Evolutionary conservation across 1,140 invertebrate genomes (phyloP).

Genomic region (Batillaria attramentaria): DNA sequence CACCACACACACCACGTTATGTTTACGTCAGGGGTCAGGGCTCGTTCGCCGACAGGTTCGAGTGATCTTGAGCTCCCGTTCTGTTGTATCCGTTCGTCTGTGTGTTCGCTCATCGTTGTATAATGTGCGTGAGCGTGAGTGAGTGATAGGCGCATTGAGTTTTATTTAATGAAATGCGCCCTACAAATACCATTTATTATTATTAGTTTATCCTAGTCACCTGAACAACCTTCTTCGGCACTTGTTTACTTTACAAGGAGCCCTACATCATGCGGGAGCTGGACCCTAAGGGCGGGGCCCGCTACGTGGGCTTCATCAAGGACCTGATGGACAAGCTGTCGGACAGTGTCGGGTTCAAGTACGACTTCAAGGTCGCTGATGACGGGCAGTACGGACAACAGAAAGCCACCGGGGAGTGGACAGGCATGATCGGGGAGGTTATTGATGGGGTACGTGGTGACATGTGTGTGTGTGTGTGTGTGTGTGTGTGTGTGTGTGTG

Average conservation of each 20-base stretch:
- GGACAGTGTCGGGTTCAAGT: slow-evolving; percentile 35
- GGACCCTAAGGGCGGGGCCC: slow-evolving; percentile 11
- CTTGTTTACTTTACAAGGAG: slow-evolving; percentile 5
- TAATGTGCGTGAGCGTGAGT: too few species aligned
- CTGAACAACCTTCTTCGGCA: not conserved
- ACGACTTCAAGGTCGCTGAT: slow-evolving; percentile 28
- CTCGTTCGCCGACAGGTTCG: too few species aligned
- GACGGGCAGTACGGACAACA: slow-evolving; percentile 39
- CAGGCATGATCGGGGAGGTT: slow-evolving; percentile 51
- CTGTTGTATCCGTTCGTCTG: not conserved
- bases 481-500: not conserved
- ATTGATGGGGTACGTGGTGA: slow-evolving; percentile 41
- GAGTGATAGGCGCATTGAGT: not conserved
- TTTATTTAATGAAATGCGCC: not conserved
- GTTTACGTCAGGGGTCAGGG: too few species aligned
- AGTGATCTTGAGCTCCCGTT: not conserved
- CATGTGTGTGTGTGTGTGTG: not conserved
- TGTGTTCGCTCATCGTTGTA: not conserved
- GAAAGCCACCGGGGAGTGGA: slow-evolving; percentile 39
- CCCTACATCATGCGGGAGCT: slow-evolving; percentile 29
- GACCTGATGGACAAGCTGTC: slow-evolving; percentile 46
- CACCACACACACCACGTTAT: too few species aligned
- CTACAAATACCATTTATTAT: too few species aligned
- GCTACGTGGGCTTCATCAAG: slow-evolving; percentile 43
- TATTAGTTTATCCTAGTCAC: not conserved